Evolutionary conservation across 1,140 invertebrate genomes (phyloP), one percentile per base, ranked within the genome.

Genomic region (Chlorops oryzae): DNA sequence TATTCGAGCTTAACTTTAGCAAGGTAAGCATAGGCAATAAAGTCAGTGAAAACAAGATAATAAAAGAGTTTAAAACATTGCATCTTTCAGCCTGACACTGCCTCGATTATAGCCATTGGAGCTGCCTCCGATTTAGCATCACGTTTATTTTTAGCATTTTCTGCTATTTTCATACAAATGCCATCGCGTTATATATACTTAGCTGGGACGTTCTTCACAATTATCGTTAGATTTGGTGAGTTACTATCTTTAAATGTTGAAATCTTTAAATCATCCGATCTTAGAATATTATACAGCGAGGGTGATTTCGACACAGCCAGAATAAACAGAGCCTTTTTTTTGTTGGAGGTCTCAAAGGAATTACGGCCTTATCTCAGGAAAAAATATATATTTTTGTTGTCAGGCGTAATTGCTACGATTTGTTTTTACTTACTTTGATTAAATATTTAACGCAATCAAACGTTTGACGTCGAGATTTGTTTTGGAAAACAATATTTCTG

Each of bases 181-280:
- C 75, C 77, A 23, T 77, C 77, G 3, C 67, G 78, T 13, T 72
- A 77, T 23, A 77, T 80, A 59, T 79, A 78, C 53, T 72, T 76
- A 43, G 57, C 70, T 17, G 77, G 78, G 1, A 68, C 77, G 3
- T 57, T 78, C 1, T 61, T 77, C 1, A 68, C 76, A 3, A 72
- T 77, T 0, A 57, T 79, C 20, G 70, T 74, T 41, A 63, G 78
- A 69, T 65, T 78, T 44, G 73, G 78, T 80, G 57, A 67, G 68
- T 66, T 24, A 35, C 38, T 43, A 5, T 7, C 3, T 42, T 24
- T 3, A n/a, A n/a, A n/a, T n/a, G n/a, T n/a, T n/a, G n/a, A n/a
- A n/a, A n/a, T n/a, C n/a, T n/a, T n/a, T n/a, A n/a, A n/a, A n/a
- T n/a, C n/a, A n/a, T n/a, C n/a, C n/a, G n/a, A n/a, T n/a, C n/a